Base-by-base conservation (phyloP, 2,888 invertebrate species). In the Byasa hedistus region DNA sequence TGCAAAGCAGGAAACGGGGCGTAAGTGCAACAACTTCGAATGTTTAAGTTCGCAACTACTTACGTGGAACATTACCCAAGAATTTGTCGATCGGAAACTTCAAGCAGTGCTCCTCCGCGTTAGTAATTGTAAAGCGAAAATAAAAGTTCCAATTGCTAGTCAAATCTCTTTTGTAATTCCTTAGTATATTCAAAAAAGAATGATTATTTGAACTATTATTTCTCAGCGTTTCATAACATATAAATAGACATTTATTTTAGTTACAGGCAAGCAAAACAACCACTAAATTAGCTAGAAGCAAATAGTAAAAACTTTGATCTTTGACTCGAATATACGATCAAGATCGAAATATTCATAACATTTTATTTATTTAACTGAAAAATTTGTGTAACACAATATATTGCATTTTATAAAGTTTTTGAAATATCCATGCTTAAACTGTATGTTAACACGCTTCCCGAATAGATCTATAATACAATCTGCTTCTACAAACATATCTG, bases 21-120 rank as follows among this genome's bases (percentile, higher is more conserved):
- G 22, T 23, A 23, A 36, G 39, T 56, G 27, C 61, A 48, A 54
- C 52, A 54, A 54, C 52, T 54, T 54, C 15, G 52, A 54, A 61
- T 66, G 21, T 66, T 58, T 58, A 62, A 66, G n/a, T 66, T 62
- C 32, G 8, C 44, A 66, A 62, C 55, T 66, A 66, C 54, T 66
- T 66, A 66, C 55, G 21, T 55, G 44, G 32, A 48, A 32, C 32
- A 32, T 66, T 66, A 62, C 54, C 62, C 62, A 62, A 66, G 61
- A 58, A 48, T 60, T 48, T 48, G 32, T 57, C 44, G 51, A 21
- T 66, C 22, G 54, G 39, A 54, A 66, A 57, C 52, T 66, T 66
- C 52, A 44, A 55, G 4, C n/a, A 57, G 19, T 57, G n/a, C 27
- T 24, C 55, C 15, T 22, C 55, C 5, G 61, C 21, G 36, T 61